Conservation (phyloP, 2,797 vertebrate species). For the Acanthurus tractus region DNA sequence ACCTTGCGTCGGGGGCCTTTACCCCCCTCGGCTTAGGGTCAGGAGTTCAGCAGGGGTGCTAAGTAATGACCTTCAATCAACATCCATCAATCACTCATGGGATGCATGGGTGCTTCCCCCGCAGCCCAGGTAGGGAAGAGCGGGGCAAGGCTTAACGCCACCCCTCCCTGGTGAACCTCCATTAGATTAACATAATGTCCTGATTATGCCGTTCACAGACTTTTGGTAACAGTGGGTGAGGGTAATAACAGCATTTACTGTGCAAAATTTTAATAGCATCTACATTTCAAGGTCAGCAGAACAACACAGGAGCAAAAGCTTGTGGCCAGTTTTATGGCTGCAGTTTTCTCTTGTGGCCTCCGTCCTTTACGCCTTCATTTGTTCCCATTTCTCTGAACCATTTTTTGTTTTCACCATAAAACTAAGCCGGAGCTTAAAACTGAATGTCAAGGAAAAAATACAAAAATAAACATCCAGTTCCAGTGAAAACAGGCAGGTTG, state of each 20-base stretch:
- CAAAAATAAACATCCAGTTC: conserved; percentile 26
- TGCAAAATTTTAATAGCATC: conserved; percentile 50
- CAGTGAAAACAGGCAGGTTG: conserved; percentile 16
- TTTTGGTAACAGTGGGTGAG: conserved; percentile 44
- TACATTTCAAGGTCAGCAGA: conserved; percentile 62
- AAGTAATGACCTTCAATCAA: conserved; percentile 79
- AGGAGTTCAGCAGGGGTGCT: conserved; percentile 76
- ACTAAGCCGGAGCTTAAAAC: conserved; percentile 7
- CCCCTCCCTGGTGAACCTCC: conserved; percentile 50
- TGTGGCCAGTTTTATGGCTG: conserved; percentile 18
- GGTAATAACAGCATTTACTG: conserved; percentile 57
- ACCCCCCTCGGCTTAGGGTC: conserved; percentile 63
- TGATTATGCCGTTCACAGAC: conserved; percentile 65
- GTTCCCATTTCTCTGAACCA: conserved; percentile 29
- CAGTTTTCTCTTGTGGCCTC: conserved; percentile 4
- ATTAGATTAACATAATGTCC: conserved; percentile 80
- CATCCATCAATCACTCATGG: conserved; percentile 71
- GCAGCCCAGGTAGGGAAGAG: conserved; percentile 60
- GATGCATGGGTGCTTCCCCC: conserved; percentile 65
- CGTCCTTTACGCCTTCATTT: conserved; percentile 1
- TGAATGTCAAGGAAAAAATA: conserved; percentile 48
- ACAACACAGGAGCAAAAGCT: conserved; percentile 22
- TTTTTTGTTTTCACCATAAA: conserved; percentile 10
- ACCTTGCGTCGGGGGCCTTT: conserved; percentile 59
- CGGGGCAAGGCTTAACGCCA: conserved; percentile 39